A percentile compares a stretch with the other conserved stretches of the same genome.
Conservation (phyloP, 2,113 vertebrate species). For the Lepisosteus oculatus region DNA sequence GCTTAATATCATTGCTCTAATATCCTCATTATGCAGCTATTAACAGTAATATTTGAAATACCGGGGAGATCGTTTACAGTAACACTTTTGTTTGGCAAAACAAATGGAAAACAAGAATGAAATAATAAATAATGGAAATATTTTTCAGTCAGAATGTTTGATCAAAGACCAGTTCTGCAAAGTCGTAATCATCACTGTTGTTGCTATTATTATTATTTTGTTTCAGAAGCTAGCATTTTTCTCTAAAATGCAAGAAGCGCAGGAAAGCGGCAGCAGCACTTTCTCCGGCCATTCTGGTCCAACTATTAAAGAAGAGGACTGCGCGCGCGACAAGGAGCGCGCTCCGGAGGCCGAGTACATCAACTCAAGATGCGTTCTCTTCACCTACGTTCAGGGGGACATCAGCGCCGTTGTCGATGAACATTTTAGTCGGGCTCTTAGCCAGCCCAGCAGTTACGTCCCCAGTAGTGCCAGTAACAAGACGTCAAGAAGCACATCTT, state of each 20-base stretch:
- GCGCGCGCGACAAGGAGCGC: slow-evolving; percentile 84
- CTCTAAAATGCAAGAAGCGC: slow-evolving; percentile 94
- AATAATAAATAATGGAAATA: too few species aligned
- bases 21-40: too few species aligned
- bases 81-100: too few species aligned
- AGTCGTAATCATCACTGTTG: neutral
- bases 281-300: slow-evolving; percentile 70
- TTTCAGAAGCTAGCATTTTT: slow-evolving; percentile 89
- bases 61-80: too few species aligned
- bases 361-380: slow-evolving; percentile 90
- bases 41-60: too few species aligned
- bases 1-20: neutral
- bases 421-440: slow-evolving; percentile 95
- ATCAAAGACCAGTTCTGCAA: neutral
- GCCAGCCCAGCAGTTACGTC: slow-evolving; percentile 76
- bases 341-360: slow-evolving; percentile 93
- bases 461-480: slow-evolving; percentile 66
- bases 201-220: slow-evolving; percentile 4
- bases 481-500: slow-evolving; percentile 53
- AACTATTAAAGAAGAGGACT: slow-evolving; percentile 86
- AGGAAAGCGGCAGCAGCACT: slow-evolving; percentile 71
- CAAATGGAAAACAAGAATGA: too few species aligned
- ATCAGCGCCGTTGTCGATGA: slow-evolving; percentile 95
- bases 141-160: too few species aligned
- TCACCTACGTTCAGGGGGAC: slow-evolving; percentile 97